Percentiles rank a stretch among this genome's conserved stretches.
Evolutionary conservation across 2,888 invertebrate genomes (phyloP).

Genomic region (Caenorhabditis japonica): DNA sequence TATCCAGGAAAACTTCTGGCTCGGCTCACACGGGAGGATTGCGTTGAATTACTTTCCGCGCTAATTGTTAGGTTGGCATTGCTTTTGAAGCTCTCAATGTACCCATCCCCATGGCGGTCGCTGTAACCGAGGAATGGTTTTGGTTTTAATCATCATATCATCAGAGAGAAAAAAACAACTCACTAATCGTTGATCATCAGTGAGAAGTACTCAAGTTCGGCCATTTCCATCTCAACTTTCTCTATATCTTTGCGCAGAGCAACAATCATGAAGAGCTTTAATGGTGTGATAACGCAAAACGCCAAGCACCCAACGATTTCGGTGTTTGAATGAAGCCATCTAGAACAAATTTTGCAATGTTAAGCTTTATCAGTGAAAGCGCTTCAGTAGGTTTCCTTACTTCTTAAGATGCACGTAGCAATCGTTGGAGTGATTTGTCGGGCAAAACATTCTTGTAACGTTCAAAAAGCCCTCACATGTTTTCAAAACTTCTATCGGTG

Average conservation of each 20-base stretch:
- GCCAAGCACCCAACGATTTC: slow-evolving; percentile 33
- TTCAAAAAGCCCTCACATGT: slow-evolving; percentile 14
- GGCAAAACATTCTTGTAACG: slow-evolving; percentile 17
- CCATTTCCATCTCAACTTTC: slow-evolving; percentile 35
- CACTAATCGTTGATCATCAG: slow-evolving; percentile 41
- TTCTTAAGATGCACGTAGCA: slow-evolving; percentile 30
- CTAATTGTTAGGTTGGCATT: slow-evolving; percentile 20
- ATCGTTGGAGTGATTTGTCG: slow-evolving; percentile 23
- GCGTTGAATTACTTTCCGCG: slow-evolving; percentile 22
- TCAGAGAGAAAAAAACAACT: neutral
- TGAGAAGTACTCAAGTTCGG: slow-evolving; percentile 27
- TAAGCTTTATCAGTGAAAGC: too few species aligned
- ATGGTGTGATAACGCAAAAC: slow-evolving; percentile 31
- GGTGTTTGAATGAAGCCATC: slow-evolving; percentile 44
- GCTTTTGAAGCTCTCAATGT: slow-evolving; percentile 46
- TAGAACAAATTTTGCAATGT: too few species aligned
- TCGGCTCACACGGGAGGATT: slow-evolving; percentile 28
- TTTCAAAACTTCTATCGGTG: slow-evolving; percentile 25
- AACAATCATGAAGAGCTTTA: slow-evolving; percentile 40
- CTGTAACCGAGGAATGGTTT: too few species aligned
- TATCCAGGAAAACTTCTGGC: slow-evolving; percentile 33
- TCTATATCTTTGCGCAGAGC: slow-evolving; percentile 44
- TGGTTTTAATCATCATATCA: neutral
- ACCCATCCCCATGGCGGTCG: slow-evolving; percentile 46
- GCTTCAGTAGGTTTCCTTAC: slow-evolving; percentile 15